Conservation (phyloP, 2,113 vertebrate species). For the Perognathus longimembris region DNA sequence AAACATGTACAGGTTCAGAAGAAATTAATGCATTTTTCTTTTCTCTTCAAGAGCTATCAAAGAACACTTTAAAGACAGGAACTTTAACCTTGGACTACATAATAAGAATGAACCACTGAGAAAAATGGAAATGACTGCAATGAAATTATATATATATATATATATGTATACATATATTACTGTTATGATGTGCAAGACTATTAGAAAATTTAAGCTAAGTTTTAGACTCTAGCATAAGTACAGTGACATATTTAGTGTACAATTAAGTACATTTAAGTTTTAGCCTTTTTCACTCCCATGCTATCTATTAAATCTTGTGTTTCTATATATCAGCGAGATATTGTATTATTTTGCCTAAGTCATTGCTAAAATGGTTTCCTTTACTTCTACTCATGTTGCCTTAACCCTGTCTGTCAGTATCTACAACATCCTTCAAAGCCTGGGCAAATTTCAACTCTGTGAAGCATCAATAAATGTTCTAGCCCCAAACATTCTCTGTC, state of each 20-base stretch:
- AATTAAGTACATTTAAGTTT: slow-evolving; percentile 9
- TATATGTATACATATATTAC: too few relatives aligned
- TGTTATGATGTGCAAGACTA: background rate
- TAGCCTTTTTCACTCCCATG: background rate
- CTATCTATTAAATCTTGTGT: background rate
- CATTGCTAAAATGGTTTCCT: background rate
- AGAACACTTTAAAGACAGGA: background rate
- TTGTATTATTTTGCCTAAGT: background rate
- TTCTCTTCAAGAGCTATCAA: background rate
- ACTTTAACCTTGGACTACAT: background rate
- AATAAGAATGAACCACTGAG: background rate
- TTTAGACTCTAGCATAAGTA: background rate
- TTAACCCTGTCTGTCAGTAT: background rate
- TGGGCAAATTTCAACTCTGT: background rate
- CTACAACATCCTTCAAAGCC: background rate
- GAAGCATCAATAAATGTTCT: background rate
- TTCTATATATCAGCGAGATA: background rate
- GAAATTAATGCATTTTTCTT: background rate
- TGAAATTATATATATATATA: too few relatives aligned
- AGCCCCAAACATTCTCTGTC: background rate
- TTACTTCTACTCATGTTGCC: background rate
- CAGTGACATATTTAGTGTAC: background rate
- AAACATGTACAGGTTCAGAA: too few relatives aligned
- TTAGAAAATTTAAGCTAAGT: background rate
- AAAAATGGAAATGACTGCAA: too few relatives aligned